phyloP scores from a whole-genome alignment of 2,113 vertebrate species.

The Dolichotis patagonum region DNA sequence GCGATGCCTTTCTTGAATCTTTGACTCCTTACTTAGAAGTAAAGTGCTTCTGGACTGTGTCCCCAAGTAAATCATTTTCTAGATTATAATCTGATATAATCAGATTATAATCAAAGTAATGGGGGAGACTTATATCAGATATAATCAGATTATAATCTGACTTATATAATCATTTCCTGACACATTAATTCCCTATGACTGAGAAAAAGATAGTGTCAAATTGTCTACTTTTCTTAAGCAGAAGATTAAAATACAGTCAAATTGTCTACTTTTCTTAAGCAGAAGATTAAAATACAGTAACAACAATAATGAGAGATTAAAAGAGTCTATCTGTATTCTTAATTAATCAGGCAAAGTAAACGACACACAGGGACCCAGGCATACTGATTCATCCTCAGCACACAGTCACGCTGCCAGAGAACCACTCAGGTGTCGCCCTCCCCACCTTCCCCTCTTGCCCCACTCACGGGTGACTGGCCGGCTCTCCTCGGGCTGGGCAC shows the following conservation, averaged over 20 bases:
- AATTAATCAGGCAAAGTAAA: neutral
- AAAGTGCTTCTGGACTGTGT: neutral
- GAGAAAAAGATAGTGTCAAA: neutral
- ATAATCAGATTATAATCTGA: too few relatives aligned
- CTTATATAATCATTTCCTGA: neutral
- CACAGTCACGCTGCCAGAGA: too few relatives aligned
- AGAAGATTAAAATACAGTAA: neutral
- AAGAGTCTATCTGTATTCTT: neutral
- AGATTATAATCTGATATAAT: too few relatives aligned
- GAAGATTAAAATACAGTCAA: neutral
- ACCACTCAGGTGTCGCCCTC: neutral
- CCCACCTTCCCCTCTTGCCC: neutral
- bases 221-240: neutral
- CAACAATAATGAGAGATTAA: neutral
- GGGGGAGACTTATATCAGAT: too few relatives aligned
- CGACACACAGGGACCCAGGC: fast-evolving
- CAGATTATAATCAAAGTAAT: too few relatives aligned
- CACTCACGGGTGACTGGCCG: constrained; percentile 91
- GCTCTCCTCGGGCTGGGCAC: constrained; percentile 89
- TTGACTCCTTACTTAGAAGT: neutral
- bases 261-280: neutral
- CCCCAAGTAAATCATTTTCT: neutral
- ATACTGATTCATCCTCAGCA: fast-evolving
- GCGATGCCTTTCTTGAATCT: neutral
- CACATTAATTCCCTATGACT: neutral